phyloP scores from a whole-genome alignment of 2,113 vertebrate species.

The Crotalus tigris region DNA sequence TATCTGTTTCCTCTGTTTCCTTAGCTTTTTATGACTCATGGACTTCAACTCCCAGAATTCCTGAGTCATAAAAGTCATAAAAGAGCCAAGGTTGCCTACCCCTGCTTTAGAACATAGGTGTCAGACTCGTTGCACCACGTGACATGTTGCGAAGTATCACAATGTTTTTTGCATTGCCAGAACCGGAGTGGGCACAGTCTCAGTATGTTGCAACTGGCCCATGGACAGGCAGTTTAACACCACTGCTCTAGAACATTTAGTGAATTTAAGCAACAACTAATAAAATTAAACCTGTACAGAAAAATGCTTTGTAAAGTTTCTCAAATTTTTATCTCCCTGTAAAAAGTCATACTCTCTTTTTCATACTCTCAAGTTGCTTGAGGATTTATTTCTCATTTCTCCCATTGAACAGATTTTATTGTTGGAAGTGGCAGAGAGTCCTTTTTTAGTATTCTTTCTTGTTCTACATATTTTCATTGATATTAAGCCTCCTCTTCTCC shows the following conservation, averaged over 20 bases:
- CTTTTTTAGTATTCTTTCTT: background rate
- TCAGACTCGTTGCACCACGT: too few species aligned
- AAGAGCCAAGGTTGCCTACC: too few species aligned
- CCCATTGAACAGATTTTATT: background rate
- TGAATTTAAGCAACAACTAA: background rate
- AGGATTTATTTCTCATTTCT: background rate
- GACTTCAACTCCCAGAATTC: too few species aligned
- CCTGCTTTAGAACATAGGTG: too few species aligned
- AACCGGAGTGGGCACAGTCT: too few species aligned
- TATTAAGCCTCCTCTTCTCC: background rate
- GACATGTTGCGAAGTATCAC: too few species aligned
- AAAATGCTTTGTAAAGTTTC: background rate
- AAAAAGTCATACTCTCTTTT: background rate
- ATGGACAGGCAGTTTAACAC: too few species aligned
- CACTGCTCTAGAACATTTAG: background rate
- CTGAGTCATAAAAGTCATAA: too few species aligned
- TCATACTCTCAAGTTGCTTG: background rate
- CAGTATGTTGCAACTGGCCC: too few species aligned
- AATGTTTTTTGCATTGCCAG: too few species aligned
- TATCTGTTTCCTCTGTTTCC: background rate
- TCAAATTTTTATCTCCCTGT: background rate
- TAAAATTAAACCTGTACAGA: background rate
- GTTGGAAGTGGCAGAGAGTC: background rate
- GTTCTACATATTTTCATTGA: background rate
- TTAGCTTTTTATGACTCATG: too few species aligned